Percentiles rank a stretch among this genome's conserved stretches.
These are phyloP conservation scores for Agrilus cyanescens DNA, from an alignment of 2,888 invertebrate genomes.

Conservation along the genomic window DNA sequence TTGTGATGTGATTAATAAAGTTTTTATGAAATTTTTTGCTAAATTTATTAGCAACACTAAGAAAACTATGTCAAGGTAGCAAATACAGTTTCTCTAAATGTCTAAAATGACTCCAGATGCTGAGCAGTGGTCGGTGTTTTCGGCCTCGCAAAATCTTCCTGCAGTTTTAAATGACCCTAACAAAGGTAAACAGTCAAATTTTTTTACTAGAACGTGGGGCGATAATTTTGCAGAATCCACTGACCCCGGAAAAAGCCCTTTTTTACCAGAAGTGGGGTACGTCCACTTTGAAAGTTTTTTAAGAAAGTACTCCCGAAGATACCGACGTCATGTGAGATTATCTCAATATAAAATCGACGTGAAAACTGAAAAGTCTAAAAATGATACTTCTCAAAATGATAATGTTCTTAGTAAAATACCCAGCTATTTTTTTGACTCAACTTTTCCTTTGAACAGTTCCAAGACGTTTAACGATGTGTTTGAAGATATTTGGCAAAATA, in stretches of 20 bases:
- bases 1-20: too few relatives aligned
- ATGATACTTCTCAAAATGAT: constrained; percentile 28
- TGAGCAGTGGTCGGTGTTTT: constrained; percentile 75
- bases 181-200: constrained; percentile 78
- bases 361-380: constrained; percentile 16
- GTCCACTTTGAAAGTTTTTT: constrained; percentile 82
- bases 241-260: constrained; percentile 59
- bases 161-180: constrained; percentile 93
- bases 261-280: constrained; percentile 71
- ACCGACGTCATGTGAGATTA: constrained; percentile 49
- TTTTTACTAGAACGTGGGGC: constrained; percentile 97
- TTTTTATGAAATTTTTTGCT: too few relatives aligned
- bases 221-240: constrained; percentile 81
- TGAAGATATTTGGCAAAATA: constrained; percentile 44
- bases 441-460: constrained; percentile 67
- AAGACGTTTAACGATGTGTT: constrained; percentile 78
- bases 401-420: constrained; percentile 61
- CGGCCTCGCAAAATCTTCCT: constrained; percentile 87
- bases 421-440: constrained; percentile 69
- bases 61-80: too few relatives aligned
- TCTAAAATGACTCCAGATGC: constrained; percentile 26
- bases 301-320: constrained; percentile 59
- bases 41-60: too few relatives aligned
- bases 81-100: constrained; percentile 9
- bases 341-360: constrained; percentile 22